Conservation (phyloP, 2,113 vertebrate genomes). For the Turnix velox region DNA sequence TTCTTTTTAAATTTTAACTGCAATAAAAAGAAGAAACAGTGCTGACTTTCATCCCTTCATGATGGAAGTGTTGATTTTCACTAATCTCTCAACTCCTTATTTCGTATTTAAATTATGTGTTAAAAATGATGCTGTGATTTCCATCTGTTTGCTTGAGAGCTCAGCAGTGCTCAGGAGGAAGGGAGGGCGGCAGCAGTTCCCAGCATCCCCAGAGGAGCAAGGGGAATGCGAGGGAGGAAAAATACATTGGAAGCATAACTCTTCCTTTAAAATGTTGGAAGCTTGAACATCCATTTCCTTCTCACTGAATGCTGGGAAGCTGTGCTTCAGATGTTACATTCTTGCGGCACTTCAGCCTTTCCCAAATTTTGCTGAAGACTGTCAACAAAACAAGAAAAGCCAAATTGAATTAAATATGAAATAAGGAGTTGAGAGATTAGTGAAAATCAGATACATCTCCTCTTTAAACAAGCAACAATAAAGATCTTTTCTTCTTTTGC, state of each 20-base stretch:
- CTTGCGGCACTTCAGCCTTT: background rate
- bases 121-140: background rate
- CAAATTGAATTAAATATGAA: background rate
- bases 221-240: background rate
- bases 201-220: background rate
- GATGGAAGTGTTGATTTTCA: background rate
- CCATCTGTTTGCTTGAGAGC: background rate
- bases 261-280: background rate
- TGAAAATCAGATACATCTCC: background rate
- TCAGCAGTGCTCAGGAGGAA: accelerated
- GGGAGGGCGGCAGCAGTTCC: background rate
- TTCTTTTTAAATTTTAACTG: background rate
- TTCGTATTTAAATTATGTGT: background rate
- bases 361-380: background rate
- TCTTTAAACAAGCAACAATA: background rate
- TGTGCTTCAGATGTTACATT: background rate
- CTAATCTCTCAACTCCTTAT: background rate
- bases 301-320: background rate
- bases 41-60: background rate
- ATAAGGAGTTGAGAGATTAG: background rate
- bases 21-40: background rate
- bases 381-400: background rate
- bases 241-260: background rate
- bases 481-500: background rate
- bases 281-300: background rate